Evolutionary conservation across 2,797 vertebrate species (phyloP).

Genomic region (Coreius guichenoti): DNA sequence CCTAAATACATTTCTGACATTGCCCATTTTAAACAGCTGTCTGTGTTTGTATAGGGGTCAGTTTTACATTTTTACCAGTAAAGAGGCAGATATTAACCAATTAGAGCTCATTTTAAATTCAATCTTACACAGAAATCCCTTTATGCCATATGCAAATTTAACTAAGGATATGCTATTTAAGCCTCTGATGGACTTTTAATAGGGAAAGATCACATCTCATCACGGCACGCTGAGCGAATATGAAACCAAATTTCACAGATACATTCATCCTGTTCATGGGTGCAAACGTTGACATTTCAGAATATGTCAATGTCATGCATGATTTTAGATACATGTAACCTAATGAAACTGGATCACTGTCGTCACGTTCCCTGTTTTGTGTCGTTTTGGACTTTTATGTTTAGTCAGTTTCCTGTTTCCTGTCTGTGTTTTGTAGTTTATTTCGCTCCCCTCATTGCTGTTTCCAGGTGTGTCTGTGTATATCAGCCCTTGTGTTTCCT

Average conservation of each 20-base stretch:
- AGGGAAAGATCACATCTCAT: neutral
- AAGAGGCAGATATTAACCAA: neutral
- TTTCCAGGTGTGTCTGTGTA: neutral
- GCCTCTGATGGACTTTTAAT: conserved; percentile 8
- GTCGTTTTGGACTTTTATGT: neutral
- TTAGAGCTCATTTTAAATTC: neutral
- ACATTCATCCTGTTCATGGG: neutral
- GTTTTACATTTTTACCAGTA: neutral
- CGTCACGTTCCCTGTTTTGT: neutral
- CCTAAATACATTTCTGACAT: neutral
- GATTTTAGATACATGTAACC: neutral
- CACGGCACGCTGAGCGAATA: no score
- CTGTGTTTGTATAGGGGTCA: neutral
- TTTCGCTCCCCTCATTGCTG: neutral
- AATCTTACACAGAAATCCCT: neutral
- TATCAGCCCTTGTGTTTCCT: no score
- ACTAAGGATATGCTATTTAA: neutral
- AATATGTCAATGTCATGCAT: neutral
- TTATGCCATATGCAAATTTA: conserved; percentile 3
- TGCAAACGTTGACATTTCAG: neutral
- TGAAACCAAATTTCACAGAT: neutral
- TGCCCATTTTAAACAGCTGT: neutral
- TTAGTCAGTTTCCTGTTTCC: neutral
- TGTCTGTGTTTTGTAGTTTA: neutral
- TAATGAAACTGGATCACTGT: neutral